Conservation (phyloP, 2,888 invertebrate species). For the Graphium colonna region DNA sequence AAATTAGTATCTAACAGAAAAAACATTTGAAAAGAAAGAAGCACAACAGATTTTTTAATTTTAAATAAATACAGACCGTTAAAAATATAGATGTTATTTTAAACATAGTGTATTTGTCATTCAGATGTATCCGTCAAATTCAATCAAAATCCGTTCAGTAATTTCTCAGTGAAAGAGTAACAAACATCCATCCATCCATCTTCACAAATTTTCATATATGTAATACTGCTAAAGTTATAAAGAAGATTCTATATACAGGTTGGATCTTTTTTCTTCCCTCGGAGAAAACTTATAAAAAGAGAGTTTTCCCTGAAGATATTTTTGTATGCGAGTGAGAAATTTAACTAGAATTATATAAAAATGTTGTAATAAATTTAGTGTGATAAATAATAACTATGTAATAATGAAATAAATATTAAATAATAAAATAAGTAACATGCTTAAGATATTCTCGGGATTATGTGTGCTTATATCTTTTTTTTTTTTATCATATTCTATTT, state of each 20-base stretch:
- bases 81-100: no score
- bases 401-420: background rate
- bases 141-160: background rate
- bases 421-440: constrained; percentile 2
- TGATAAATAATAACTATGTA: constrained; percentile 12
- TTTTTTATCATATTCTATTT: constrained; percentile 34
- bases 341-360: background rate
- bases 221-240: no score
- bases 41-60: no score
- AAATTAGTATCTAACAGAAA: background rate
- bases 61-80: no score
- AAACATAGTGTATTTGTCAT: no score
- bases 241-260: constrained; percentile 3
- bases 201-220: background rate
- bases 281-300: no score
- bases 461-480: constrained; percentile 25
- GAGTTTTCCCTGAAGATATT: constrained; percentile 9
- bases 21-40: background rate
- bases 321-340: constrained; percentile 17
- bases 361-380: constrained; percentile 4
- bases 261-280: background rate
- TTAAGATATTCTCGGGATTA: constrained; percentile 29
- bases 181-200: background rate
- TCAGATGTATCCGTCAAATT: no score
- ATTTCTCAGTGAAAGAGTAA: background rate